Base-by-base conservation (phyloP, 1,140 invertebrate genomes). In the Drosophila kohkoa region DNA sequence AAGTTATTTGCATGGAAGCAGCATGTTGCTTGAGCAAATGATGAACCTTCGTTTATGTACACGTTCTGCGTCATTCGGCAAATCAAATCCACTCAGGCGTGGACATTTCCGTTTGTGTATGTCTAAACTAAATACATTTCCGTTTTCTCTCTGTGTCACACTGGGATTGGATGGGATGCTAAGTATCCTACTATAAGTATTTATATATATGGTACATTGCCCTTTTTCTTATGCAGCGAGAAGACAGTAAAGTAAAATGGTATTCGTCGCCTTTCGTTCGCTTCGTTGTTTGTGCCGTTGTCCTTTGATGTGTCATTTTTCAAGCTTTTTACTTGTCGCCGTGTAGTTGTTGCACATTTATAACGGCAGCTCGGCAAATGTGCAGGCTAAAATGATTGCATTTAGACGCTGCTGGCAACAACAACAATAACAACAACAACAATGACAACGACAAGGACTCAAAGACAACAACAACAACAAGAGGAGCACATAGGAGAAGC, bases 281-380 rank as follows among this genome's bases (percentile, higher is more conserved):
- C 13, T 11, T n/a, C 49, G 43, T 32, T 51, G 63, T 45, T 55
- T 43, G 58, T 64, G 54, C 58, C 71, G 71, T 68, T 81, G 82
- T 81, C 82, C 69, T 76, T 86, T 88, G 83, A 88, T 88, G 82
- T 68, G 87, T 87, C 82, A 82, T 87, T 87, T 87, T 87, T 87
- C 83, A 87, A 74, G 72, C 73, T 77, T 59, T 80, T 66, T 52
- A 52, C 73, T 69, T 88, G 83, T 88, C 80, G 69, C 70, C 66
- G 43, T 80, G 58, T 77, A 77, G 83, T 88, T 87, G 79, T 83
- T 88, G 83, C 81, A 78, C 81, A 88, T 88, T 89, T 85, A 78
- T 88, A 88, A 87, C 59, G 59, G 76, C 63, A 69, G 52, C 72
- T 15, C 11, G 45, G 46, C 75, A 68, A 68, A 64, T 69, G 38